Evolutionary conservation across 92 coral and sea anemone species (phyloP), one percentile per base, ranked within the genome.

Genomic region (Meandrina meandrites): DNA sequence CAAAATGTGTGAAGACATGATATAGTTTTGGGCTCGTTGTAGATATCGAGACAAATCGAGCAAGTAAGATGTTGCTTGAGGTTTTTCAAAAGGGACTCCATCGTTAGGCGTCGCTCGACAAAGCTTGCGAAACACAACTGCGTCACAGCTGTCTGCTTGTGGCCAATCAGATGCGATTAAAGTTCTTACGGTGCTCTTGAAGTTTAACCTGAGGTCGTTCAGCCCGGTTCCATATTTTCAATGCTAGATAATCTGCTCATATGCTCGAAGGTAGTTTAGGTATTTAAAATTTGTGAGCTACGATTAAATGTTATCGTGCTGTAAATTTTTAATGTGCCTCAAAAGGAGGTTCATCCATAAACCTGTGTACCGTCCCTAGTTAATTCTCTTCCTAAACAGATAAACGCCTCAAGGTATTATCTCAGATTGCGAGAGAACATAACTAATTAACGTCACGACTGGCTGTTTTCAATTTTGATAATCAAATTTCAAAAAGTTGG

Each of bases 1-100:
- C 92, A 89, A 48, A 79, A 89, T 36, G 81, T 89, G 73, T 89
- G 92, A 31, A 84, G 88, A 74, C 92, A 89, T 3, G 84, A 71
- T 66, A 81, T 81, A 31, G 58, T 81, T 45, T 81, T 89, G 79
- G 92, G 92, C 32, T 14, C 66, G 18, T 35, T 84, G 67, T 78
- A 89, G 69, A 70, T 84, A 22, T 89, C 92, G 9, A 84, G 47
- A 30, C 92, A 82, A 74, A 88, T 72, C 57, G 87, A 67, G 75
- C 91, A 88, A 1, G 74, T 76, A 1, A 82, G 50, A 21, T 82
- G 79, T n/a, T 88, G 24, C 36, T 62, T 30, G 18, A 88, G 76
- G 76, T 82, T 27, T 66, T 81, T 66, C 57, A 81, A 45, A 19
- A 81, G 75, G n/a, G 84, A 45, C 58, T 81, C 84, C 84, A 81